A percentile compares a stretch with the other conserved stretches of the same genome.
Conservation (phyloP, 2,888 invertebrate species). For the Mayetiola destructor region DNA sequence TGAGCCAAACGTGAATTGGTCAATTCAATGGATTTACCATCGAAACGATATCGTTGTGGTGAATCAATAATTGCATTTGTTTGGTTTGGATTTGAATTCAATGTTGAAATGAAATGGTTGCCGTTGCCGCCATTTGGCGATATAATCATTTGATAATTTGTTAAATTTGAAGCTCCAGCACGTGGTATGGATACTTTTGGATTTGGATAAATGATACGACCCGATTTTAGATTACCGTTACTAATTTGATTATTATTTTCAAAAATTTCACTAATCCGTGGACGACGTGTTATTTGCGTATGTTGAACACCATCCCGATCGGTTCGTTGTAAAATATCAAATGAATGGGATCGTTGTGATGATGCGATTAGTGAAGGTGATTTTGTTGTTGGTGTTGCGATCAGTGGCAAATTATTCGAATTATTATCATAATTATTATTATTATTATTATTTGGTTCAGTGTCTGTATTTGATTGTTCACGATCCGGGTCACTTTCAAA, state of each 20-base stretch:
- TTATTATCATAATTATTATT: too few species aligned
- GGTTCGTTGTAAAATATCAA: slow-evolving; percentile 23
- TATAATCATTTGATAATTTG: slow-evolving; percentile 8
- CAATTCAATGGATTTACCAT: slow-evolving; percentile 16
- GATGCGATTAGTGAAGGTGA: slow-evolving; percentile 16
- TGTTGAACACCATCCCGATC: slow-evolving; percentile 25
- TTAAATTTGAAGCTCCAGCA: slow-evolving; percentile 17
- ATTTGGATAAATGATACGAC: slow-evolving; percentile 12
- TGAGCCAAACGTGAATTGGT: slow-evolving; percentile 1
- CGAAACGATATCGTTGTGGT: slow-evolving; percentile 17
- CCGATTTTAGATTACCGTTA: slow-evolving; percentile 17
- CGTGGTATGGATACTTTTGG: slow-evolving; percentile 21
- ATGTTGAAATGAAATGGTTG: slow-evolving; percentile 16
- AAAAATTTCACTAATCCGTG: not conserved
- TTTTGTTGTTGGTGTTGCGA: slow-evolving; percentile 13
- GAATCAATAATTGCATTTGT: slow-evolving; percentile 22
- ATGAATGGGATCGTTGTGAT: slow-evolving; percentile 19
- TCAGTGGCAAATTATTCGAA: not conserved
- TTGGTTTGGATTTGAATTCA: slow-evolving; percentile 30
- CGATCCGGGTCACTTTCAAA: slow-evolving; percentile 38
- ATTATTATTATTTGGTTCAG: too few species aligned
- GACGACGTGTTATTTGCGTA: slow-evolving; percentile 31
- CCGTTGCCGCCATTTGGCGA: slow-evolving; percentile 13
- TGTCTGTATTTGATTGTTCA: slow-evolving; percentile 32
- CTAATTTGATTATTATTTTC: not conserved